Conservation (phyloP, 2,888 invertebrate species). For the Luperina nickerlii region DNA sequence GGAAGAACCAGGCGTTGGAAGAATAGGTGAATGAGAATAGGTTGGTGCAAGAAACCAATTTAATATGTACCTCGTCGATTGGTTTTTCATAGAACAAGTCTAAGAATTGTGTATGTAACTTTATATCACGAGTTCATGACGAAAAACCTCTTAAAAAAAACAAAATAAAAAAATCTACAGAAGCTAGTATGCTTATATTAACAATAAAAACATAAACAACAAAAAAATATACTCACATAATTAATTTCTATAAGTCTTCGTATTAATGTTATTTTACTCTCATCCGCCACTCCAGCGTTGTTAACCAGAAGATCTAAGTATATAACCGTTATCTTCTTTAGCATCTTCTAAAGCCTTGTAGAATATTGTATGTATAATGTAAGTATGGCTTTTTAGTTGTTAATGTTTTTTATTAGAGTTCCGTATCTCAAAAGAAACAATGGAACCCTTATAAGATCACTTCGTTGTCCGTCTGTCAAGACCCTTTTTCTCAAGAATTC, state of each 20-base stretch:
- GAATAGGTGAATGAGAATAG: too few relatives aligned
- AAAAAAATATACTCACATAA: too few relatives aligned
- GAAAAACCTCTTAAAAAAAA: neutral
- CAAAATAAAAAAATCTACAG: neutral
- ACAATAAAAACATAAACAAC: too few relatives aligned
- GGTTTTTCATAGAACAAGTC: neutral
- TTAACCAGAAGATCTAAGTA: constrained; percentile 76
- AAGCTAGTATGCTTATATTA: too few relatives aligned
- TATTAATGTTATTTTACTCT: constrained; percentile 57
- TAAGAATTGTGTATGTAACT: neutral
- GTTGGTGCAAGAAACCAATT: neutral
- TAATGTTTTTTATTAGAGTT: too few relatives aligned
- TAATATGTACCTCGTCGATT: neutral
- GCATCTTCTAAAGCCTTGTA: constrained; percentile 65
- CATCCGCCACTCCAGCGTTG: constrained; percentile 74
- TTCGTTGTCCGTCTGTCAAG: too few relatives aligned
- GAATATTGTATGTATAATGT: too few relatives aligned
- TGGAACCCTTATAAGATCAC: too few relatives aligned
- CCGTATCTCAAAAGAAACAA: too few relatives aligned
- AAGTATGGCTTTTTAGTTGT: too few relatives aligned
- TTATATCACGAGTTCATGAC: neutral
- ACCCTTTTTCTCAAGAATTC: too few relatives aligned
- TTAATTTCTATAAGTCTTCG: constrained; percentile 70
- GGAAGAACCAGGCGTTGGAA: neutral
- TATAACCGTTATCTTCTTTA: constrained; percentile 60